phyloP scores from a whole-genome alignment of 2,888 invertebrate genomes.

The Drosophila niveifrons region DNA sequence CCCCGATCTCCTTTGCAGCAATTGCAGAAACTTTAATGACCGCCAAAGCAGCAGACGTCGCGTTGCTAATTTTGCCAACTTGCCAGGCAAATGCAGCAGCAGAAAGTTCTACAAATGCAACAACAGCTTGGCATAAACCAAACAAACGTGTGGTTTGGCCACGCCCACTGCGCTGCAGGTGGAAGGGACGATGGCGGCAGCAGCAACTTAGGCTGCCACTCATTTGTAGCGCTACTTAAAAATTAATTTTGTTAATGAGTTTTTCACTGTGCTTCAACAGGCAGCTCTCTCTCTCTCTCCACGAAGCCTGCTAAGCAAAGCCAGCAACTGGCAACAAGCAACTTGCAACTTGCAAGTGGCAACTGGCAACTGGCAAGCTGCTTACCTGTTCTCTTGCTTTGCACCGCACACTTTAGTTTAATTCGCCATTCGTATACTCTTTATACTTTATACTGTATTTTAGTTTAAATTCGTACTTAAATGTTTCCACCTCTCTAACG shows the following conservation, averaged over 20 bases:
- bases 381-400: constrained; percentile 34
- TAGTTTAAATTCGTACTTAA: constrained; percentile 22
- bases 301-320: constrained; percentile 34
- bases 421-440: constrained; percentile 38
- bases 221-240: constrained; percentile 79
- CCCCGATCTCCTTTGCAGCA: constrained; percentile 26
- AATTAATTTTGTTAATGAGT: constrained; percentile 84
- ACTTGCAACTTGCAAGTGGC: constrained; percentile 47
- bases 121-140: constrained; percentile 41
- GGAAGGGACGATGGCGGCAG: background rate
- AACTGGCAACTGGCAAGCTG: constrained; percentile 45
- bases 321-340: constrained; percentile 23
- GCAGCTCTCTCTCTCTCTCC: constrained; percentile 9
- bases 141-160: constrained; percentile 57
- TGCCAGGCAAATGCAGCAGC: constrained; percentile 66
- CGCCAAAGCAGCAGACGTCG: constrained; percentile 55
- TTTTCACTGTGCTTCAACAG: constrained; percentile 69
- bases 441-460: constrained; percentile 1
- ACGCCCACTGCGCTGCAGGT: constrained; percentile 35
- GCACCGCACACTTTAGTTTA: constrained; percentile 27
- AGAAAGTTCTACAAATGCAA: constrained; percentile 15
- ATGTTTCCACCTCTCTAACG: background rate
- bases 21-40: constrained; percentile 74
- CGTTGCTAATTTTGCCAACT: constrained; percentile 73
- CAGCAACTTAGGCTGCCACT: constrained; percentile 69